Percentiles rank a stretch among this genome's conserved stretches.
These are phyloP conservation scores for Penaeus chinensis DNA, from an alignment of 1,140 invertebrate species.

Conservation along the genomic window DNA sequence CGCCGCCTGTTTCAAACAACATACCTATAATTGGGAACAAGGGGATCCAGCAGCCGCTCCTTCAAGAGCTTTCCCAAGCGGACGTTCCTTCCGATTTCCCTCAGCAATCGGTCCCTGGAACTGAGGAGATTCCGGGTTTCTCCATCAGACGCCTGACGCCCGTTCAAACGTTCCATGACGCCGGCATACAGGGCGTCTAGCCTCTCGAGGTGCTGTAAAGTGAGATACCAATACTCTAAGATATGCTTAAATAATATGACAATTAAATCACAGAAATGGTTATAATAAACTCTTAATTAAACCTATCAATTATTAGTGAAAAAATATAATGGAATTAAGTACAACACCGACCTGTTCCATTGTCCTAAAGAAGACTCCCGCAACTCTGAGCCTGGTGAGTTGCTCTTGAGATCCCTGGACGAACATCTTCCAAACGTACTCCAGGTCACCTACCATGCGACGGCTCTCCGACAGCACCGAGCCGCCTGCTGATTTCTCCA, in stretches of 20 bases:
- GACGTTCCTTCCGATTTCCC: conserved; percentile 81
- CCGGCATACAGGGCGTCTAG: conserved; percentile 57
- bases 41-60: conserved; percentile 75
- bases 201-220: conserved; percentile 57
- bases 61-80: conserved; percentile 77
- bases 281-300: background rate
- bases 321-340: background rate
- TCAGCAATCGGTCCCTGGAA: conserved; percentile 77
- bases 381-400: conserved; percentile 80
- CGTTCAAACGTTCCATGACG: conserved; percentile 40
- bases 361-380: conserved; percentile 80
- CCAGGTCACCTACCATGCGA: conserved; percentile 78
- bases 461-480: conserved; percentile 78
- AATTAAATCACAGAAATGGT: background rate
- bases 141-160: background rate
- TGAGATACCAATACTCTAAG: background rate
- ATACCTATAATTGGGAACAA: conserved; percentile 59
- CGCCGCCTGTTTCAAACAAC: background rate
- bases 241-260: background rate
- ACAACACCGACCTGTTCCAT: conserved; percentile 74
- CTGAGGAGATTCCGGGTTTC: conserved; percentile 67
- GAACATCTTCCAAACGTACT: conserved; percentile 78
- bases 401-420: conserved; percentile 81
- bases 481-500: conserved; percentile 79
- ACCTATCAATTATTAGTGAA: background rate